These are phyloP conservation scores for Sylvia borin DNA, from an alignment of 2,797 vertebrate species.

Conservation along the genomic window DNA sequence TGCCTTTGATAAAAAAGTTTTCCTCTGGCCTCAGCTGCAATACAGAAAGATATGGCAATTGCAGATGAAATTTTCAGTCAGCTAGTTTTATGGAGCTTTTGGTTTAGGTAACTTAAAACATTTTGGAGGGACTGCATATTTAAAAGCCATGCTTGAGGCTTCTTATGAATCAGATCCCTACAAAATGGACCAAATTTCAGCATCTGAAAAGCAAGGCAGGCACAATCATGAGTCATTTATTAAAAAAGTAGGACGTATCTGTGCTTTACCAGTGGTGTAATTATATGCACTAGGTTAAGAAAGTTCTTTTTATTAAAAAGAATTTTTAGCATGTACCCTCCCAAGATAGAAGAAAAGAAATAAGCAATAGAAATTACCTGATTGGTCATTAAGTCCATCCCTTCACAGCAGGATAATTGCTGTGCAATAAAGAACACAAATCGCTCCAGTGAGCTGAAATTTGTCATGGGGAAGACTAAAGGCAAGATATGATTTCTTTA, in stretches of 20 bases:
- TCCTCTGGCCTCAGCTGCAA: background rate
- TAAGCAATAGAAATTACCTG: slow-evolving; percentile 11
- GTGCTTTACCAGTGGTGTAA: background rate
- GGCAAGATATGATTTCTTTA: background rate
- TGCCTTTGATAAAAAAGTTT: background rate
- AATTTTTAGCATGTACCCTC: background rate
- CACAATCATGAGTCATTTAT: background rate
- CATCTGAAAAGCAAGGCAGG: background rate
- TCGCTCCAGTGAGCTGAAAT: background rate
- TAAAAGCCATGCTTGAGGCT: background rate
- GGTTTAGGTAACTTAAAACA: background rate
- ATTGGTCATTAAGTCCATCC: background rate
- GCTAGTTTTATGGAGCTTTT: background rate
- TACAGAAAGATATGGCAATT: background rate
- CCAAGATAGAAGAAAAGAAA: slow-evolving; percentile 4
- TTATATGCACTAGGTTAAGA: background rate
- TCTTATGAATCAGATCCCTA: background rate
- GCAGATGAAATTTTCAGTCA: background rate
- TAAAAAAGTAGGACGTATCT: background rate
- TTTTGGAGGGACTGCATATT: background rate
- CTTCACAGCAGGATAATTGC: slow-evolving; percentile 32
- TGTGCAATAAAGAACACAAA: background rate
- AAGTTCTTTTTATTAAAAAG: slow-evolving; percentile 10
- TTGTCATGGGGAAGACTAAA: background rate
- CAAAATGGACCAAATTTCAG: background rate